phyloP scores from a whole-genome alignment of 2,797 vertebrate species.

The Centroberyx gerrardi region DNA sequence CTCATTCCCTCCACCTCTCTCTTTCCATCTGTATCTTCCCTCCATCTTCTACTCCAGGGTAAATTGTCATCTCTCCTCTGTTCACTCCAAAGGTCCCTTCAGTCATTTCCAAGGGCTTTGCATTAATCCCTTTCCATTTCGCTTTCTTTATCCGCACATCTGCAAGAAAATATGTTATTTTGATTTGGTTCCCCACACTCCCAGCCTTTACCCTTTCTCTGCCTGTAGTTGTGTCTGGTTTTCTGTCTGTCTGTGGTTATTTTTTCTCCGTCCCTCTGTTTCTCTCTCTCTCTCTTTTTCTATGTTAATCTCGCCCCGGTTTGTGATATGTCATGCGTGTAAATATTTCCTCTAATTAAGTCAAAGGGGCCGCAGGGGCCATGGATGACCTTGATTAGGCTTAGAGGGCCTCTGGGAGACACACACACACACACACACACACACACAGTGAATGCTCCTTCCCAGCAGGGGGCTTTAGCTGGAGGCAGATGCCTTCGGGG shows the following conservation, averaged over 20 bases:
- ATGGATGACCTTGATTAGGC: conserved; percentile 9
- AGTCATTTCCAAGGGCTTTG: background rate
- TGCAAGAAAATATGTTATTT: too few relatives aligned
- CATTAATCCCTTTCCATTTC: background rate
- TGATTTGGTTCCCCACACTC: too few relatives aligned
- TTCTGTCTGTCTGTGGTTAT: background rate
- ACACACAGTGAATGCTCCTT: background rate
- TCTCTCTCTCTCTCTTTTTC: background rate
- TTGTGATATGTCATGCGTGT: background rate
- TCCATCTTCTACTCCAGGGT: background rate
- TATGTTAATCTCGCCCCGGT: background rate
- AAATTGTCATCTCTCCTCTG: background rate
- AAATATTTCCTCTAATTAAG: background rate
- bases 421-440: background rate
- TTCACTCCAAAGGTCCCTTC: background rate
- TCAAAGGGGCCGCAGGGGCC: background rate
- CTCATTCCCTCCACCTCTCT: background rate
- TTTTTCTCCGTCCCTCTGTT: background rate
- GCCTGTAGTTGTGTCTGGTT: background rate
- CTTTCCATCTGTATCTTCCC: too few relatives aligned
- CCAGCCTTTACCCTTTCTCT: background rate
- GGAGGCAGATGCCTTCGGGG: conserved; percentile 12
- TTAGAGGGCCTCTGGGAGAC: conserved; percentile 2
- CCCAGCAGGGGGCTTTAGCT: background rate
- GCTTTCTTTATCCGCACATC: background rate